A percentile compares a stretch with the other conserved stretches of the same genome.
phyloP scores from a whole-genome alignment of 2,797 vertebrate species.

The Thamnophis elegans region DNA sequence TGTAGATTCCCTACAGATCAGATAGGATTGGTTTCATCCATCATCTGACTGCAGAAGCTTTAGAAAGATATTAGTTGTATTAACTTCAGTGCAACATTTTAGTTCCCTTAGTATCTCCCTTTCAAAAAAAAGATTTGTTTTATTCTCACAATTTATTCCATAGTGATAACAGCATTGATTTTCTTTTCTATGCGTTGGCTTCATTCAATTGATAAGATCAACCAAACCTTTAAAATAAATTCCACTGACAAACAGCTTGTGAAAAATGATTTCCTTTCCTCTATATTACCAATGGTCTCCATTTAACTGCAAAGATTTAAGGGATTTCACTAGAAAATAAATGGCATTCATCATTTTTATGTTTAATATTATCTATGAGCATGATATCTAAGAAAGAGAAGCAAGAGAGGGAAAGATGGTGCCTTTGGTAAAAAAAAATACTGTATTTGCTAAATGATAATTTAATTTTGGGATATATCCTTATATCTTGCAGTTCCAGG shows the following conservation, averaged over 20 bases:
- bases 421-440: constrained; percentile 20
- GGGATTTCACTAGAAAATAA: constrained; percentile 10
- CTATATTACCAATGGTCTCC: not conserved
- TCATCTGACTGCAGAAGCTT: not conserved
- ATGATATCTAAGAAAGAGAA: not conserved
- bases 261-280: constrained; percentile 13
- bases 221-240: constrained; percentile 22
- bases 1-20: not conserved
- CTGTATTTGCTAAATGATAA: constrained; percentile 9
- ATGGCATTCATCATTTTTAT: constrained; percentile 6
- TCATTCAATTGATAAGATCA: constrained; percentile 3
- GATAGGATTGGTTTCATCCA: not conserved
- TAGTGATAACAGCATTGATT: not conserved
- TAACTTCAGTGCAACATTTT: not conserved
- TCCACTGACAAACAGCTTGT: not conserved
- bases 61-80: not conserved
- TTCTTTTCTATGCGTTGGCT: constrained; percentile 9
- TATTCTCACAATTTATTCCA: constrained; percentile 5
- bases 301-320: not conserved
- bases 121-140: not conserved
- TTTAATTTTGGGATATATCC: constrained; percentile 3
- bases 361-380: constrained; percentile 8
- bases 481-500: not conserved
- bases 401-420: not conserved
- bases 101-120: not conserved